Evolutionary conservation across 2,797 vertebrate species (phyloP).

Genomic region (Hippoglossus hippoglossus): DNA sequence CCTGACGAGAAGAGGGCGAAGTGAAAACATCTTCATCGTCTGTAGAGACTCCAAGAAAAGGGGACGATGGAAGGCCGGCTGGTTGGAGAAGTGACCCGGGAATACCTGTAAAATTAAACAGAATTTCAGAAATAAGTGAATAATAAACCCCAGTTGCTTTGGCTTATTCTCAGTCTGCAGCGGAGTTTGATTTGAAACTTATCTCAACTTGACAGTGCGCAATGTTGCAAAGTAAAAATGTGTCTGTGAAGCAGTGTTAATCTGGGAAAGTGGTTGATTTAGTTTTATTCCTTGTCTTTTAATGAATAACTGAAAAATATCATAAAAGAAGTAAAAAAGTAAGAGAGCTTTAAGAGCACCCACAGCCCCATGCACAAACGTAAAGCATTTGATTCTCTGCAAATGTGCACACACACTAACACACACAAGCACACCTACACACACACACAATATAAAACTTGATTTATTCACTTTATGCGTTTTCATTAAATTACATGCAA

Average conservation of each 20-base stretch:
- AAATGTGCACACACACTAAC: background rate
- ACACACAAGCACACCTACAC: no score
- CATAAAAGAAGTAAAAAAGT: no score
- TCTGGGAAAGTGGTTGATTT: no score
- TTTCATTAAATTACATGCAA: constrained; percentile 24
- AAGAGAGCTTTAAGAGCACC: no score
- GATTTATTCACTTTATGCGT: constrained; percentile 17
- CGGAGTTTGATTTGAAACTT: background rate
- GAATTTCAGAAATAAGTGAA: background rate
- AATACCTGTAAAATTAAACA: constrained; percentile 3
- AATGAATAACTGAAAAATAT: no score
- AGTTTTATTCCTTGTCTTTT: no score
- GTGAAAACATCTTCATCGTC: constrained; percentile 21
- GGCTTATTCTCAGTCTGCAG: background rate
- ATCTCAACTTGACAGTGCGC: background rate
- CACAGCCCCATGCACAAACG: background rate
- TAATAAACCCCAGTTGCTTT: constrained; percentile 7
- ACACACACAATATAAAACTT: background rate
- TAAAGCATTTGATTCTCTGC: no score
- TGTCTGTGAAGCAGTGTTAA: no score
- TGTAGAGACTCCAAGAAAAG: constrained; percentile 16
- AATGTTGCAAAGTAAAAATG: background rate
- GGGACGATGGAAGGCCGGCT: background rate
- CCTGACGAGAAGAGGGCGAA: background rate
- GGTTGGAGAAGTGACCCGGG: background rate